Evolutionary conservation across 2,888 invertebrate species (phyloP).

Genomic region (Rhingia rostrata): DNA sequence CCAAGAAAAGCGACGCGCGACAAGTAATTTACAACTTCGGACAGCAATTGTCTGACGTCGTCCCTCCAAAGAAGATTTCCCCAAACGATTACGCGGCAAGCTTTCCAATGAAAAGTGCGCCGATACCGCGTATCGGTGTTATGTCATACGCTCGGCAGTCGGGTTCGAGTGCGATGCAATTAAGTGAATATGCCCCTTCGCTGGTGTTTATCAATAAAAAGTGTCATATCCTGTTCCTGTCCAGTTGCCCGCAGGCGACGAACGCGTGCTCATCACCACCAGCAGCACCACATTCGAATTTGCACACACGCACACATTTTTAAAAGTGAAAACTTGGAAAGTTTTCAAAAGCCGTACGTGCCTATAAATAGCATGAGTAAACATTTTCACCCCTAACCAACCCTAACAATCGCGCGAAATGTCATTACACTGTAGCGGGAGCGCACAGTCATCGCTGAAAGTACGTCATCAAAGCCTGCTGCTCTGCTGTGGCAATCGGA

Average conservation of each 20-base stretch:
- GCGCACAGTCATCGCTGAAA: constrained; percentile 19
- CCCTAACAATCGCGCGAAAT: constrained; percentile 55
- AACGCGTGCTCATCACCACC: background rate
- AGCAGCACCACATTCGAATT: background rate
- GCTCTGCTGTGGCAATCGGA: background rate
- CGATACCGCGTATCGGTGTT: constrained; percentile 1
- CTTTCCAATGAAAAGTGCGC: constrained; percentile 5
- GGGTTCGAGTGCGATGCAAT: background rate
- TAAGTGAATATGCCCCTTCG: background rate
- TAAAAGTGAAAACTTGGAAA: constrained; percentile 48
- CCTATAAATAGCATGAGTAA: constrained; percentile 46
- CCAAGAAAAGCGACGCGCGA: background rate
- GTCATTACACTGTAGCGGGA: constrained; percentile 55
- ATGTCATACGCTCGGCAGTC: background rate
- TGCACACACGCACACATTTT: background rate
- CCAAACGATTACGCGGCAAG: constrained; percentile 17
- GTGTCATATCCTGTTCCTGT: constrained; percentile 21
- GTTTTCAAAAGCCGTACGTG: background rate
- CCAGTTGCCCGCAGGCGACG: too few relatives aligned
- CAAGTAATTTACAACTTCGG: background rate
- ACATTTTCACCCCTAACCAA: constrained; percentile 65
- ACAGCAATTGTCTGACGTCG: background rate
- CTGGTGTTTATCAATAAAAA: constrained; percentile 1
- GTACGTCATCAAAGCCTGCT: constrained; percentile 53
- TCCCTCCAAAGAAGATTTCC: constrained; percentile 7